A percentile compares a stretch with the other conserved stretches of the same genome.
Evolutionary conservation across 2,888 invertebrate genomes (phyloP).

Genomic region (Hypolimnas misippus): DNA sequence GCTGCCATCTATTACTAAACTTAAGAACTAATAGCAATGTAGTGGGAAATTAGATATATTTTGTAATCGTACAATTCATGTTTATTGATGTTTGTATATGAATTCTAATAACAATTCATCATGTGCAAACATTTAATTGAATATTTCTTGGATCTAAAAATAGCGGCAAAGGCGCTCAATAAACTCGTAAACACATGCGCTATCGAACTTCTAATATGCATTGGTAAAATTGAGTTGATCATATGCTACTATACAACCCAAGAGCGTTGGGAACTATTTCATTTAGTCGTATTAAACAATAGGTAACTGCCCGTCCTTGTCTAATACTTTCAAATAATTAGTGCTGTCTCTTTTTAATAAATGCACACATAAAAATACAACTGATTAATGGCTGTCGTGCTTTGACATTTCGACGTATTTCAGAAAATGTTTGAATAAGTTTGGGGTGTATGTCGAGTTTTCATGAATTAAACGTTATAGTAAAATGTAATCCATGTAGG

Average conservation of each 20-base stretch:
- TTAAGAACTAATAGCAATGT: conserved; percentile 14
- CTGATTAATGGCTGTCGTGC: conserved; percentile 67
- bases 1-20: conserved; percentile 25
- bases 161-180: conserved; percentile 74
- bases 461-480: conserved; percentile 55
- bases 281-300: conserved; percentile 31
- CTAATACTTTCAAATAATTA: conserved; percentile 23
- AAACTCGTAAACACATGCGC: conserved; percentile 77
- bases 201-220: conserved; percentile 51
- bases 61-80: neutral
- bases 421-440: conserved; percentile 38
- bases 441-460: conserved; percentile 43
- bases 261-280: conserved; percentile 15
- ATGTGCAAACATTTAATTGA: conserved; percentile 13
- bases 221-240: conserved; percentile 41
- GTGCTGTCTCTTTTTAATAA: conserved; percentile 55
- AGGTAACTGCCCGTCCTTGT: neutral
- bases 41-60: neutral
- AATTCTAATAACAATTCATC: neutral
- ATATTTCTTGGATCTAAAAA: conserved; percentile 60
- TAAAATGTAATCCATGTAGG: conserved; percentile 47
- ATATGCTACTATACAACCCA: neutral
- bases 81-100: neutral
- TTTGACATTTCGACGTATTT: conserved; percentile 70
- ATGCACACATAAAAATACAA: conserved; percentile 51